Evolutionary conservation across 37 sponge, comb jelly and placozoan genomes (phyloP).

Genomic region (Oopsacas minuta): DNA sequence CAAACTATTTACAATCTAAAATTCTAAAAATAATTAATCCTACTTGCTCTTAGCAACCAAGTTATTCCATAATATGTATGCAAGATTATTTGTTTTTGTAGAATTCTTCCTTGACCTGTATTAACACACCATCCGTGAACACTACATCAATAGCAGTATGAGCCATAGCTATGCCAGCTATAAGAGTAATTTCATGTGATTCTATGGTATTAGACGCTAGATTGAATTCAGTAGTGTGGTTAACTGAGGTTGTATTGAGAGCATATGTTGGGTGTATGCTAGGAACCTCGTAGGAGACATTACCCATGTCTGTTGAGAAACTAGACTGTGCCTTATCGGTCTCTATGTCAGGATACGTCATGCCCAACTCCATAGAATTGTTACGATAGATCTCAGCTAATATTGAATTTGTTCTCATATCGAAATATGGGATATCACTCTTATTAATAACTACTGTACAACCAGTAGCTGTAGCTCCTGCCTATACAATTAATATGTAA

Average conservation of each 20-base stretch:
- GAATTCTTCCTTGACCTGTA: too few relatives aligned
- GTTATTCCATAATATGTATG: too few relatives aligned
- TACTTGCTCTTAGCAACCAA: too few relatives aligned
- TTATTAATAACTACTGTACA: too few relatives aligned
- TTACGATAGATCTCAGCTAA: constrained; percentile 29
- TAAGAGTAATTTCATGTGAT: constrained; percentile 38
- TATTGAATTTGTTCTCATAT: constrained; percentile 25
- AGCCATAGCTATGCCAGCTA: constrained; percentile 58
- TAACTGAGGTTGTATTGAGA: constrained; percentile 31
- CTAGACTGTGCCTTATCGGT: neutral
- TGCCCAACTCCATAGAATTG: constrained; percentile 22
- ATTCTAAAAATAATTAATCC: too few relatives aligned
- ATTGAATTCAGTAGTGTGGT: constrained; percentile 60
- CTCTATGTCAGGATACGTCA: neutral
- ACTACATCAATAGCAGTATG: constrained; percentile 52
- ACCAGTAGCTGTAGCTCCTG: too few relatives aligned
- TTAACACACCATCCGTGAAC: too few relatives aligned
- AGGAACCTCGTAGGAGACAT: constrained; percentile 63
- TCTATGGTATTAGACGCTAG: constrained; percentile 36
- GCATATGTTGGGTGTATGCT: constrained; percentile 63
- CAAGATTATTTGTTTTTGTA: too few relatives aligned
- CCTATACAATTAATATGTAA: too few relatives aligned
- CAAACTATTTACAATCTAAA: too few relatives aligned
- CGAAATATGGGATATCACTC: too few relatives aligned
- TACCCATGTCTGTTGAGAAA: constrained; percentile 65